Base-by-base conservation (phyloP, 2,797 vertebrate species). In the Enteromius viviparus region DNA sequence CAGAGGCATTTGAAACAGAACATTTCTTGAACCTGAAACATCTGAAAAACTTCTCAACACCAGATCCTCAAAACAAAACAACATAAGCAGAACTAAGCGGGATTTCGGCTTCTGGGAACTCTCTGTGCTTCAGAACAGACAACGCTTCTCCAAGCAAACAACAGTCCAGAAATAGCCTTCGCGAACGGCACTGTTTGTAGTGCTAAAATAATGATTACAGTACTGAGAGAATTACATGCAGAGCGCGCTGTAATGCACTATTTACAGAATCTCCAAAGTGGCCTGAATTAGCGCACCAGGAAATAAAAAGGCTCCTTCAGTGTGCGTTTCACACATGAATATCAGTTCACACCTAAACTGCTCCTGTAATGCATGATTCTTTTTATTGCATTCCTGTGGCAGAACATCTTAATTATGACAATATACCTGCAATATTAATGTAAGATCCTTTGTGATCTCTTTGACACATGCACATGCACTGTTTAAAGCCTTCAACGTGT, bases 91-190 rank as follows among this genome's bases (percentile, higher is more conserved):
- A 93, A 89, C 89, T 89, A 90, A 88, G 91, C 83, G 74, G 91
- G 89, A 88, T 88, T 87, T 87, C 58, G 92, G 90, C 94, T 94
- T 93, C 90, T 94, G 93, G 94, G 93, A 94, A 95, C 90, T 53
- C 89, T 86, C 85, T 85, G 84, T 86, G 91, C 91, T 89, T 92
- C 85, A 86, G 90, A 93, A 94, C 91, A 93, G 91, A 92, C 92
- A 92, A 91, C 85, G 89, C 93, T 89, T 92, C 91, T 93, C 89
- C 90, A 91, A 93, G 92, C 93, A 94, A 95, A 94, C 93, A 94
- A 91, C 90, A 79, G 89, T 87, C 93, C 91, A 88, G 93, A 94
- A 94, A 95, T 95, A 95, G 92, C 91, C 87, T 84, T 78, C 88
- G 81, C 87, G 90, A 93, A 93, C 88, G 88, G 88, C 49, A 84